Base-by-base conservation (phyloP, 2,113 vertebrate genomes). In the Rhea americana region DNA sequence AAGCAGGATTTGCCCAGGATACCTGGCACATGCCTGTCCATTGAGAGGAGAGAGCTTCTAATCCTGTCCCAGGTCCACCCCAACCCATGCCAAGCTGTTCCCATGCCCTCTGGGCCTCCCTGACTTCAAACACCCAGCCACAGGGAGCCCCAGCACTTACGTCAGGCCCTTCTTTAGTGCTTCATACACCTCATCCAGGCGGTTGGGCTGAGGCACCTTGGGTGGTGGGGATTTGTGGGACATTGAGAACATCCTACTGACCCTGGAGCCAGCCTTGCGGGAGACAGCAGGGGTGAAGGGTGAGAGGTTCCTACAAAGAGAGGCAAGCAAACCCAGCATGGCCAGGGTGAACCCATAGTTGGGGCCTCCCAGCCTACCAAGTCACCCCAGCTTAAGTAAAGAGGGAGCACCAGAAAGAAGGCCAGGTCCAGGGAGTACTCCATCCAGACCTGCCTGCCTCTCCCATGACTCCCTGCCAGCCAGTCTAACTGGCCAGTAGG, bases 201-300 rank as follows among this genome's bases (percentile, higher is more conserved):
- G 97, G 93, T 99, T 99, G 26, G 99, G 99, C 93, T 99, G 99
- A 58, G 99, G 99, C 84, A 99, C 98, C 97, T 99, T 99, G 28
- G 99, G 98, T 63, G 98, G 98, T 25, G 98, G 98, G 67, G 98
- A 98, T 82, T 99, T 99, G 90, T 98, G 97, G 9, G 99, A 98
- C 96, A 99, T 98, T 11, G 98, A 98, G 95, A 99, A 99, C 98
- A 99, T 99, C 96, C 99, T 99, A 97, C 98, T 98, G 85, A 98
- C 98, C 95, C 98, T 98, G 95, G 98, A 98, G 78, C 98, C 97
- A 93, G 97, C 95, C 97, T 99, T 99, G 96, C 99, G 98, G 95
- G 97, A 98, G 28, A 98, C 97, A 0, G 98, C 98, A 6, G 98
- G 99, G n/a, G 99, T 99, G 97, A 99, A 99, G 88, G 98, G 98